Base-by-base conservation (phyloP, 2,888 invertebrate species). In the Eucriotettix oculatus region DNA sequence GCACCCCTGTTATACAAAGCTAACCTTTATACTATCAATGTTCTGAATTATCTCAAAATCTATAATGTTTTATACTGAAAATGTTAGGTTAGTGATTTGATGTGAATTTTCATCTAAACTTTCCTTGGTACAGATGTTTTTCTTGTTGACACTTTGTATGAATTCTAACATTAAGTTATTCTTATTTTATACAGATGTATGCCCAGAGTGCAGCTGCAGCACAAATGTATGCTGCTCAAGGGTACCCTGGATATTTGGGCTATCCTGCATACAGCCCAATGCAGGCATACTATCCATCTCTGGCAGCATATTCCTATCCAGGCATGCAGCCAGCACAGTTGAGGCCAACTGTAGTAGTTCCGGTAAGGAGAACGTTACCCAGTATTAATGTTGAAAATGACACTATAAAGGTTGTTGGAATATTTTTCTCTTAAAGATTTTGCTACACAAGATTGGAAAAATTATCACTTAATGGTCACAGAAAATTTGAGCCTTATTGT, bases 311-410 rank as follows among this genome's bases (percentile, higher is more conserved):
- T 61, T 65, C 68, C 17, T 69, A 69, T 62, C 78, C 79, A 52
- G 72, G 77, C 40, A 78, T 80, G 76, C 85, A 79, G 75, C 69
- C 74, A 54, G 73, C 73, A 71, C 75, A 75, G 62, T 72, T 76
- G 59, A 78, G 87, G 68, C 86, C 86, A 66, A 86, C 87, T 60
- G 86, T 87, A 69, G 86, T 87, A 85, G 85, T 87, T 70, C 86
- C 86, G 69, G 87, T 86, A 71, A 79, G 82, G 76, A 64, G 61
- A 58, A 12, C 54, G 60, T 52, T 42, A n/a, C 10, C 52, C 9
- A 16, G 29, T 57, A 48, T 48, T 48, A 14, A 48, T n/a, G 2
- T 48, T 14, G 14, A 44, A 48, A 2, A 7, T 48, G 16, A 12
- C 16, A 48, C 48, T 5, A 48, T 5, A 48, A 12, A n/a, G 48